phyloP scores from a whole-genome alignment of 2,113 vertebrate genomes.

The Daboia siamensis region DNA sequence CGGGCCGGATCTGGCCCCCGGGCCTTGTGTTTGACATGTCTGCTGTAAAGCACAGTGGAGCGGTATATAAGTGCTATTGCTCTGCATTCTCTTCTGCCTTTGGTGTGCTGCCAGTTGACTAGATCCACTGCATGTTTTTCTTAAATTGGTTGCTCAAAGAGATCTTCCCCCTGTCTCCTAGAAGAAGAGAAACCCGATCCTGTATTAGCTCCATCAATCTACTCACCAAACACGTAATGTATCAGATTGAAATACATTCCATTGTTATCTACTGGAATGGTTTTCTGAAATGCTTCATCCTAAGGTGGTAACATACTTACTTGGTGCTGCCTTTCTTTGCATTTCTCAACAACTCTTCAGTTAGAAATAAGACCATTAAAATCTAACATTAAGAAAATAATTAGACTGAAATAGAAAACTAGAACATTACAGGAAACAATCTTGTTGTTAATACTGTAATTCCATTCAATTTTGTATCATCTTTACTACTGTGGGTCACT shows the following conservation, averaged over 20 bases:
- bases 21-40: too few species aligned
- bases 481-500: background rate
- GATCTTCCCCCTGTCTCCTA: background rate
- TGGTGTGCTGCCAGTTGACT: background rate
- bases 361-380: background rate
- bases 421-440: background rate
- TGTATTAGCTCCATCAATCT: background rate
- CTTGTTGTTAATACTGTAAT: background rate
- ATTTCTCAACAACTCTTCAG: background rate
- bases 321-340: background rate
- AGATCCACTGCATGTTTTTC: background rate
- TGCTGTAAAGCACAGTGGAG: too few species aligned
- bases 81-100: background rate
- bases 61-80: too few species aligned
- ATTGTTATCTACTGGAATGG: background rate
- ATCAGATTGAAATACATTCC: background rate
- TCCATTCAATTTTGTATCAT: background rate
- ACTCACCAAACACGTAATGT: background rate
- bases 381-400: background rate
- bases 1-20: too few species aligned
- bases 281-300: background rate
- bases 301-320: background rate
- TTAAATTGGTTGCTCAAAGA: background rate
- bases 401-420: background rate
- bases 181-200: background rate